phyloP scores from a whole-genome alignment of 2,113 vertebrate genomes.

The Caracal caracal region DNA sequence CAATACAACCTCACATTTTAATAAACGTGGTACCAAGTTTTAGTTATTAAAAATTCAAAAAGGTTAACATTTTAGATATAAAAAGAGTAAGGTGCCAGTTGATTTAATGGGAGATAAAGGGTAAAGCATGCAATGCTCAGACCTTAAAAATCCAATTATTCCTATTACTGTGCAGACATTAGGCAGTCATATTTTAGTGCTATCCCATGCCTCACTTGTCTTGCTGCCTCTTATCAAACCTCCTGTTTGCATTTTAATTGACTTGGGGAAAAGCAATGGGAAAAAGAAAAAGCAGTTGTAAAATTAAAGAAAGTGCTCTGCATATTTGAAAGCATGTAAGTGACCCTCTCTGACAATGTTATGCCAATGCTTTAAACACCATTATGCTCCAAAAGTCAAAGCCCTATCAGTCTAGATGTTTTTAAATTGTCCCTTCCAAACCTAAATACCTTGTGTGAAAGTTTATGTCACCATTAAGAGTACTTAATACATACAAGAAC shows the following conservation, averaged over 20 bases:
- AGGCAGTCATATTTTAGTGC: constrained; percentile 83
- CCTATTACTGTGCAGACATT: constrained; percentile 83
- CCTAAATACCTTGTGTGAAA: background rate
- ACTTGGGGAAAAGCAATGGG: constrained; percentile 81
- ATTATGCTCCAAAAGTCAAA: constrained; percentile 40
- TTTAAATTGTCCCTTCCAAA: constrained; percentile 56
- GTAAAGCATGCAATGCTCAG: constrained; percentile 78
- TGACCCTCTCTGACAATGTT: constrained; percentile 4
- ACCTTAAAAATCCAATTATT: constrained; percentile 89
- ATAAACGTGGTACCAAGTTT: constrained; percentile 79
- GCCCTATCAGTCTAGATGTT: constrained; percentile 16
- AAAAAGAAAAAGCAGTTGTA: constrained; percentile 80
- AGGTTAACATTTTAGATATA: constrained; percentile 83
- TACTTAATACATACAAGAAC: background rate
- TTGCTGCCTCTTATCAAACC: constrained; percentile 83
- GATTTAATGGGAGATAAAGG: constrained; percentile 85
- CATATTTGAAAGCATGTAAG: constrained; percentile 64
- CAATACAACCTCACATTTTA: constrained; percentile 62
- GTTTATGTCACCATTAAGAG: background rate
- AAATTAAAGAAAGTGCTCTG: constrained; percentile 76
- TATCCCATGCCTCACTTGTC: constrained; percentile 82
- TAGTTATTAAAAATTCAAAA: constrained; percentile 75
- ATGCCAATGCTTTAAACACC: constrained; percentile 58
- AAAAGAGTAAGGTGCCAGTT: constrained; percentile 80
- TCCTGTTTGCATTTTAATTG: constrained; percentile 88